Conservation (phyloP, 2,113 vertebrate species). For the Cyphomyrus plagiostoma region DNA sequence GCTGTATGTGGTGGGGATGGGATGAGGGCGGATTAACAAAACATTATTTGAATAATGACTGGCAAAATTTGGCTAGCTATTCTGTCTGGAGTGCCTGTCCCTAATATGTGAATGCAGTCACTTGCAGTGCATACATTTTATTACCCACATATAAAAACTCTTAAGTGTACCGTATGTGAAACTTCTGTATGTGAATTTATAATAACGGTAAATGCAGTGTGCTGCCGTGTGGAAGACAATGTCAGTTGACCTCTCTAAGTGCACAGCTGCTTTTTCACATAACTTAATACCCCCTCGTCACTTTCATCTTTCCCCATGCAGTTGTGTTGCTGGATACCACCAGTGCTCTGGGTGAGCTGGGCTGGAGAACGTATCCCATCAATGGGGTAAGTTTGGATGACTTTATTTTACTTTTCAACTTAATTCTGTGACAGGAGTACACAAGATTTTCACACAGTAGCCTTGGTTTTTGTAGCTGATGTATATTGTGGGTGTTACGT, state of each 20-base stretch:
- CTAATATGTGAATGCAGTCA: not conserved
- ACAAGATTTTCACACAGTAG: not conserved
- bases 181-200: not conserved
- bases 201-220: not conserved
- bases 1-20: not conserved
- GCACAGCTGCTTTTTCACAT: not conserved
- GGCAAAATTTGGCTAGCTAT: not conserved
- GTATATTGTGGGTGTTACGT: not conserved
- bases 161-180: not conserved
- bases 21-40: not conserved
- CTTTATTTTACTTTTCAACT: constrained; percentile 10
- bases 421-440: not conserved
- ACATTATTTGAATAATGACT: not conserved
- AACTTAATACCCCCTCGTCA: not conserved
- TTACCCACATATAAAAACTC: not conserved
- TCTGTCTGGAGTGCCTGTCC: not conserved
- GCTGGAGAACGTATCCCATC: constrained; percentile 90
- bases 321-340: constrained; percentile 91
- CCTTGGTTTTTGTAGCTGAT: not conserved
- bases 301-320: constrained; percentile 55
- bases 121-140: not conserved
- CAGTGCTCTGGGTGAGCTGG: constrained; percentile 78
- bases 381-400: constrained; percentile 77
- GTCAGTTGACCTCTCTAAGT: not conserved
- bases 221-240: not conserved